Evolutionary conservation across 2,113 vertebrate species (phyloP).

Genomic region (Phycodurus eques): DNA sequence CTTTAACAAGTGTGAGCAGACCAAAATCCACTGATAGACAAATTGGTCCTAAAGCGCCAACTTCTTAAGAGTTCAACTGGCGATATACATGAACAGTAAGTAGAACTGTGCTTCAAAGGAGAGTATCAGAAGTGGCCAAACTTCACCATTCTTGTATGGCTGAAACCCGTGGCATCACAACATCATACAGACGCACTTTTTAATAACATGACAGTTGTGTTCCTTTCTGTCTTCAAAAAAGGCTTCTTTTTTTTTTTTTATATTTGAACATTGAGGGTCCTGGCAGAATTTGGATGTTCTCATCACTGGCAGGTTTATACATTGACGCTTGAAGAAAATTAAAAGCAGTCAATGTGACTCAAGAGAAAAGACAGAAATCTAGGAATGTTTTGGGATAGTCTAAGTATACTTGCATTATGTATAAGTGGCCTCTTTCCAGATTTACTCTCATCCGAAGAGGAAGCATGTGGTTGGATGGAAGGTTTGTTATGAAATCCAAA

Average conservation of each 20-base stretch:
- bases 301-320: constrained; percentile 15
- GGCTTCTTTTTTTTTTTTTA: background rate
- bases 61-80: background rate
- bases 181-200: background rate
- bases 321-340: constrained; percentile 1
- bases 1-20: constrained; percentile 7
- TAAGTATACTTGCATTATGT: background rate
- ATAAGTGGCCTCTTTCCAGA: background rate
- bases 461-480: background rate
- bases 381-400: background rate
- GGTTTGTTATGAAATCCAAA: constrained; percentile 26
- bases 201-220: background rate
- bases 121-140: constrained; percentile 20
- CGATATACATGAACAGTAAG: constrained; percentile 7
- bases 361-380: background rate
- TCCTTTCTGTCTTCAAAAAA: background rate
- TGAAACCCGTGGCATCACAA: constrained; percentile 12
- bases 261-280: constrained; percentile 25
- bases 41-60: background rate
- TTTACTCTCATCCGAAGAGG: background rate
- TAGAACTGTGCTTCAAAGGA: constrained; percentile 27
- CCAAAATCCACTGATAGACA: constrained; percentile 1
- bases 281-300: constrained; percentile 24
- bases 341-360: background rate
- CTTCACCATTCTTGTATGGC: constrained; percentile 28